Evolutionary conservation across 2,888 invertebrate species (phyloP), one percentile per base, ranked within the genome.

Genomic region (Alentia gelatinosa): DNA sequence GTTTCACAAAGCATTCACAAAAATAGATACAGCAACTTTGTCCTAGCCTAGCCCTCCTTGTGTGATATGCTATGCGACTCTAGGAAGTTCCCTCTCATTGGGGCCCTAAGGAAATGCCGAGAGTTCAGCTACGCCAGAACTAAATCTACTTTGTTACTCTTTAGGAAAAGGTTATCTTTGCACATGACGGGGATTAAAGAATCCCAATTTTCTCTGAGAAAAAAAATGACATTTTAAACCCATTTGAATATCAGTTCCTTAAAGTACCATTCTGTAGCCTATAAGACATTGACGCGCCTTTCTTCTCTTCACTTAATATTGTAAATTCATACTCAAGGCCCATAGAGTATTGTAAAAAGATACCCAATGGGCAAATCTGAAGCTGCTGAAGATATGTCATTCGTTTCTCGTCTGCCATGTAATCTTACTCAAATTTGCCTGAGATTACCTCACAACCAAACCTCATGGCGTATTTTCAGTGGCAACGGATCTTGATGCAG

Each of bases 61-160:
- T 26, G 12, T 68, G 68, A 68, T 68, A 68, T 68, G 68, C 68
- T 68, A 68, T 4, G 68, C 33, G 3, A 26, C 68, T 68, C n/a
- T 68, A 68, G 12, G 30, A 26, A 68, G 68, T 19, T 68, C 30
- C 26, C 68, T 30, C n/a, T n/a, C n/a, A n/a, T n/a, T n/a, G n/a
- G n/a, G n/a, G n/a, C n/a, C n/a, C n/a, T n/a, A 56, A 56, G 56
- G 56, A 56, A 56, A 56, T 56, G 56, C 56, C 56, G 56, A 56
- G 56, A 56, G 19, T n/a, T 3, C n/a, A n/a, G n/a, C 56, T 56
- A 56, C 56, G 12, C 56, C 56, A 3, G 56, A 56, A 56, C 56
- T 56, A 56, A 56, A n/a, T n/a, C 56, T 56, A 56, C 56, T 56
- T 56, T n/a, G n/a, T 56, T 56, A 56, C n/a, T 19, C 56, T 56